Conservation (phyloP, 2,888 invertebrate species). For the Scaptomyza parva region DNA sequence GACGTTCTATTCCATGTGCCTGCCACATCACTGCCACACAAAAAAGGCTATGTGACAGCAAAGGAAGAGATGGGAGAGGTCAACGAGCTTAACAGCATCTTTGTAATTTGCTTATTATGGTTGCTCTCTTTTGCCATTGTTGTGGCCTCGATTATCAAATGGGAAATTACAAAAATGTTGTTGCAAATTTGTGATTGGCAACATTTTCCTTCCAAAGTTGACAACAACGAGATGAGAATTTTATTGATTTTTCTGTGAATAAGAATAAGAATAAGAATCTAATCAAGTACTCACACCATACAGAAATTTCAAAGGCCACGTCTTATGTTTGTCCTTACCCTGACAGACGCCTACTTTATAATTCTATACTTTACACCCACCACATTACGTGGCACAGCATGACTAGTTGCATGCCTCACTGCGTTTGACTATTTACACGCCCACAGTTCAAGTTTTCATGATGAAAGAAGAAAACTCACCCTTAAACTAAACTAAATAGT, state of each 20-base stretch:
- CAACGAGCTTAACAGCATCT: neutral
- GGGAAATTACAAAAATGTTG: slow-evolving; percentile 6
- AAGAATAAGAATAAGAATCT: neutral
- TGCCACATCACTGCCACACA: slow-evolving; percentile 33
- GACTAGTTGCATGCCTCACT: slow-evolving; percentile 53
- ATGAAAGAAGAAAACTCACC: slow-evolving; percentile 27
- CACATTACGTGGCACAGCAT: slow-evolving; percentile 19
- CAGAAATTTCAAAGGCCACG: slow-evolving; percentile 9
- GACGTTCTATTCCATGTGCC: slow-evolving; percentile 16
- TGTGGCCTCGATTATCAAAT: slow-evolving; percentile 19
- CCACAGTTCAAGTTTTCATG: slow-evolving; percentile 30
- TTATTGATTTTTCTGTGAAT: slow-evolving; percentile 14
- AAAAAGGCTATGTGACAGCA: neutral
- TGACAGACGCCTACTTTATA: slow-evolving; percentile 14
- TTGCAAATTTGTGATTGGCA: slow-evolving; percentile 36
- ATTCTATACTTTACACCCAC: slow-evolving; percentile 27
- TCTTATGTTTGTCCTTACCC: slow-evolving; percentile 18
- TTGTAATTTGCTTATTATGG: slow-evolving; percentile 70
- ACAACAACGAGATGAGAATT: slow-evolving; percentile 3
- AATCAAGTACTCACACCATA: slow-evolving; percentile 6
- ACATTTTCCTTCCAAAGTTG: slow-evolving; percentile 11
- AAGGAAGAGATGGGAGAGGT: neutral
- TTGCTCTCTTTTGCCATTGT: slow-evolving; percentile 20
- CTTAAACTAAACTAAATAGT: slow-evolving; percentile 25
- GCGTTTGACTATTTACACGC: slow-evolving; percentile 54